Evolutionary conservation across 2,113 vertebrate species (phyloP).

Genomic region (Pollimyrus isidori): DNA sequence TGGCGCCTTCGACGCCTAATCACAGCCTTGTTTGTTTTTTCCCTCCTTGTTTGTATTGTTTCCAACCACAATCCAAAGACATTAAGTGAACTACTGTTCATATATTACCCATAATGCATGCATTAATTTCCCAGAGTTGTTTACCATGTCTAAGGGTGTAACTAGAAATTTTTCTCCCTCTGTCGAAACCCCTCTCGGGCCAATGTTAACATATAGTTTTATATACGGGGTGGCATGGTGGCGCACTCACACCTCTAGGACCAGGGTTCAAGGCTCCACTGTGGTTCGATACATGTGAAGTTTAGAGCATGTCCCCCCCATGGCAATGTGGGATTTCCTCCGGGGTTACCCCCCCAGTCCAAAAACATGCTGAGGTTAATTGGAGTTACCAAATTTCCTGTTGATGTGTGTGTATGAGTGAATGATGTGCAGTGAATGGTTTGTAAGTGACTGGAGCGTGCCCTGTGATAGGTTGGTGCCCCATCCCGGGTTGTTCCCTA

Average conservation of each 20-base stretch:
- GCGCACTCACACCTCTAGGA: background rate
- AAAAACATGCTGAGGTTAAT: background rate
- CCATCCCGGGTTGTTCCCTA: background rate
- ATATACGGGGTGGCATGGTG: background rate
- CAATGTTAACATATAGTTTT: background rate
- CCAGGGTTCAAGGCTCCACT: background rate
- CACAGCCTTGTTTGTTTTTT: background rate
- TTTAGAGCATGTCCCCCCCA: background rate
- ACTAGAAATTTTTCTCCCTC: background rate
- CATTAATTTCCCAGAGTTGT: background rate
- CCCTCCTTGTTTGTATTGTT: background rate
- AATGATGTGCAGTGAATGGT: background rate
- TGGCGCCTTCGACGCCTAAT: background rate
- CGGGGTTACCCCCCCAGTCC: background rate
- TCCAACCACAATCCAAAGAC: background rate
- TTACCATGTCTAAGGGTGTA: background rate
- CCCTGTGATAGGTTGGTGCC: background rate
- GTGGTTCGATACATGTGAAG: background rate
- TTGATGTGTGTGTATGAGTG: background rate
- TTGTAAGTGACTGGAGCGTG: background rate
- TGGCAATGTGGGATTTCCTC: background rate
- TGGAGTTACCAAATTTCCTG: background rate
- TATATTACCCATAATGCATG: background rate
- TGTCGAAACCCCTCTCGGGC: background rate
- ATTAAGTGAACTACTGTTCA: background rate